Evolutionary conservation across 2,797 vertebrate genomes (phyloP).

Genomic region (Pseudopleuronectes americanus): DNA sequence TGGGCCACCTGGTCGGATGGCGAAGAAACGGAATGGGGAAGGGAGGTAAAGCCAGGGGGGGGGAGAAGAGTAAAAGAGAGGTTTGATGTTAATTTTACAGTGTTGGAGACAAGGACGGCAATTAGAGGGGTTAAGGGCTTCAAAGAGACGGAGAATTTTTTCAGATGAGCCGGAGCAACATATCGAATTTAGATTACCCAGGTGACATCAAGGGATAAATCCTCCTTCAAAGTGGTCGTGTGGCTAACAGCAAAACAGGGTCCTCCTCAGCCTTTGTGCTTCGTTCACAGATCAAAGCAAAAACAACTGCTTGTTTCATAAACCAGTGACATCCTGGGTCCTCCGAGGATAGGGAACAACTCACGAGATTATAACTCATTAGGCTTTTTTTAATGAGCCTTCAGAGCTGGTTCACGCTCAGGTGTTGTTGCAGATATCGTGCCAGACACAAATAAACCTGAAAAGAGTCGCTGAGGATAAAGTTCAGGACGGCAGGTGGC

Average conservation of each 20-base stretch:
- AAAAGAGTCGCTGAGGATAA: conserved; percentile 23
- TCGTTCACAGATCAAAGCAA: conserved; percentile 74
- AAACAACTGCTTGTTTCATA: conserved; percentile 64
- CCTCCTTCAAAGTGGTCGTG: conserved; percentile 68
- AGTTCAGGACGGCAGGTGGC: conserved; percentile 39
- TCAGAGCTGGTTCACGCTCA: conserved; percentile 13
- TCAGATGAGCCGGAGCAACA: conserved; percentile 49
- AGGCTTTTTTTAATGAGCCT: conserved; percentile 30
- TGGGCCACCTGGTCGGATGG: conserved; percentile 89
- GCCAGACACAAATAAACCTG: conserved; percentile 14
- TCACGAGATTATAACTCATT: conserved; percentile 61
- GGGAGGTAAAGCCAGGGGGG: background rate
- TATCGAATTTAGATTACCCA: conserved; percentile 72
- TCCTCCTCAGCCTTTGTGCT: conserved; percentile 58
- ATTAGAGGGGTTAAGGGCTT: conserved; percentile 64
- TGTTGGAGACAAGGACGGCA: conserved; percentile 62
- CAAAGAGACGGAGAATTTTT: conserved; percentile 61
- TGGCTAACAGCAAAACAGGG: conserved; percentile 64
- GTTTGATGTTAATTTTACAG: conserved; percentile 42
- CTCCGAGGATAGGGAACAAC: conserved; percentile 49
- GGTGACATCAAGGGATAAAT: conserved; percentile 69
- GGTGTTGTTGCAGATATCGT: conserved; percentile 14
- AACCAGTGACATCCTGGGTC: conserved; percentile 64
- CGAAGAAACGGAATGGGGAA: background rate
- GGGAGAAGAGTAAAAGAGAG: conserved; percentile 1